These are phyloP conservation scores for Coelopa frigida DNA, from an alignment of 1,140 invertebrate genomes.

Conservation along the genomic window DNA sequence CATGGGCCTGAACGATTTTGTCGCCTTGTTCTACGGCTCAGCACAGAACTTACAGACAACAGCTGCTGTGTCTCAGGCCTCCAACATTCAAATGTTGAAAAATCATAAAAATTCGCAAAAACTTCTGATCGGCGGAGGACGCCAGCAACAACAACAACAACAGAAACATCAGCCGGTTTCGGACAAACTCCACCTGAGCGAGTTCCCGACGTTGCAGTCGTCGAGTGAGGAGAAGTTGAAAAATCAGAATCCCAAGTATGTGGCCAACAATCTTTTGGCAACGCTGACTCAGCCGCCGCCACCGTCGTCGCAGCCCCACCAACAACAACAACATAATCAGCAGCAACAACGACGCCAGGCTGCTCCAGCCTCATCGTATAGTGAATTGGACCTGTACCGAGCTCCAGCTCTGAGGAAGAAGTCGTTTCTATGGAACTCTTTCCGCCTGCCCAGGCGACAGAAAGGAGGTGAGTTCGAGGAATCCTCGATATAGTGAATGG, in stretches of 20 bases:
- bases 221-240: not conserved
- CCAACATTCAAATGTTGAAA: conserved; percentile 37
- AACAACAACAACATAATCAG: not conserved
- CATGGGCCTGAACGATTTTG: conserved; percentile 42
- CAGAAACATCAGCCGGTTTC: no score
- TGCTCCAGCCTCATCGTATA: conserved; percentile 8
- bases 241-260: not conserved
- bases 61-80: conserved; percentile 3
- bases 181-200: no score
- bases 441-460: conserved; percentile 32
- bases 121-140: conserved; percentile 13
- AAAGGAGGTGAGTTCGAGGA: conserved; percentile 18
- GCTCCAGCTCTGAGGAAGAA: conserved; percentile 16
- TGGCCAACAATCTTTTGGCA: conserved; percentile 7
- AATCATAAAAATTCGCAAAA: conserved; percentile 41
- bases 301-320: conserved; percentile 15
- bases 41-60: conserved; percentile 34
- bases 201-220: no score
- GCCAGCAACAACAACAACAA: conserved; percentile 14
- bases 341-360: not conserved
- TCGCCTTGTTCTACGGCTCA: conserved; percentile 40
- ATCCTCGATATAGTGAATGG: no score
- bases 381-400: conserved; percentile 28
- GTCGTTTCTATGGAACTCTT: conserved; percentile 40
- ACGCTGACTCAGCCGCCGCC: conserved; percentile 12